Conservation (phyloP, 2,888 invertebrate species). For the Calameuta idolon region DNA sequence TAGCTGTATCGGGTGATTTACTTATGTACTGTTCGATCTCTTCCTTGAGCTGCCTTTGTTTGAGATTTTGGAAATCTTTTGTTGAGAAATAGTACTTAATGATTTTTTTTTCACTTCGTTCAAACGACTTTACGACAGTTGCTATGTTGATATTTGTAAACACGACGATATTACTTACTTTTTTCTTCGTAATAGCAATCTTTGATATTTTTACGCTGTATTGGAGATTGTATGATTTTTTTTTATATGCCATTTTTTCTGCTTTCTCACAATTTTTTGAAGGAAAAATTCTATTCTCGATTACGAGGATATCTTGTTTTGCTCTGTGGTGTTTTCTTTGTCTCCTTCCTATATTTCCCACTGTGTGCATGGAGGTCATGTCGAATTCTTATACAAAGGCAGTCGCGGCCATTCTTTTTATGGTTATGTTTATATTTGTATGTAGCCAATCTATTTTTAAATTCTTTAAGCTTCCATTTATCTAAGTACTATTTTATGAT, state of each 20-base stretch:
- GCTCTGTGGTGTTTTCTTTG: not conserved
- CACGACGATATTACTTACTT: not conserved
- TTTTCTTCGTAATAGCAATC: not conserved
- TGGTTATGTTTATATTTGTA: not conserved
- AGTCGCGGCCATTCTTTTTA: not conserved
- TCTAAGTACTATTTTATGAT: not conserved
- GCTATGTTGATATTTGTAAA: not conserved
- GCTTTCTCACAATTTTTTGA: not conserved
- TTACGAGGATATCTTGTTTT: not conserved
- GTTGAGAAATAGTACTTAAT: not conserved
- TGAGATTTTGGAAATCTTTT: slow-evolving; percentile 3
- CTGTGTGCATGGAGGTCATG: not conserved
- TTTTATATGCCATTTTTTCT: not conserved
- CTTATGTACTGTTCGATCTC: not conserved
- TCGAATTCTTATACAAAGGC: not conserved
- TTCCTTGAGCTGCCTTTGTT: slow-evolving; percentile 15
- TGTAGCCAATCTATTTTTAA: not conserved
- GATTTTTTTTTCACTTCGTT: not conserved
- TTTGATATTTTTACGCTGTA: not conserved
- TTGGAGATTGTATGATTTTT: not conserved
- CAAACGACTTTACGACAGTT: not conserved
- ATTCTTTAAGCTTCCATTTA: not conserved
- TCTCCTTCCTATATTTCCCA: not conserved
- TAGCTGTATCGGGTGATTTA: not conserved
- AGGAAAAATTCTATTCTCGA: not conserved